Conservation (phyloP, 2,888 invertebrate genomes). For the Uloborus plumipes region DNA sequence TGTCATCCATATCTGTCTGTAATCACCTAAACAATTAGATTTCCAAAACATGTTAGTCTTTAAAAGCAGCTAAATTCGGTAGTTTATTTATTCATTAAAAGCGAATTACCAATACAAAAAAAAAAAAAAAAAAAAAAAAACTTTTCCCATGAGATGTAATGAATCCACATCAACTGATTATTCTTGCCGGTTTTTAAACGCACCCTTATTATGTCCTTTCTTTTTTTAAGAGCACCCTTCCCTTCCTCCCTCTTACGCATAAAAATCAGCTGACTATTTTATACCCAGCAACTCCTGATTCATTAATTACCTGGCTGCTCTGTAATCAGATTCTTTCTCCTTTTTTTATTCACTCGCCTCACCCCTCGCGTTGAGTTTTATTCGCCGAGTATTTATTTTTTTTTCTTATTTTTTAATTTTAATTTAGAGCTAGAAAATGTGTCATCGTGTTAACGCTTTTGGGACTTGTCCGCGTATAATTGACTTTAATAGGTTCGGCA, state of each 20-base stretch:
- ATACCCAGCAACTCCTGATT: slow-evolving; percentile 2
- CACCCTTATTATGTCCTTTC: not conserved
- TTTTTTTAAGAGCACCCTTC: not conserved
- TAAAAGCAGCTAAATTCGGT: too few relatives aligned
- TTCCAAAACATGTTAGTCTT: too few relatives aligned
- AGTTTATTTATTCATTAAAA: too few relatives aligned
- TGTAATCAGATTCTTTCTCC: not conserved
- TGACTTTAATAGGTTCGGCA: slow-evolving; percentile 30
- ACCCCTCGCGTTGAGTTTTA: not conserved
- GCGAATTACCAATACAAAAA: too few relatives aligned
- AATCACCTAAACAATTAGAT: too few relatives aligned
- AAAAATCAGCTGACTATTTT: slow-evolving; percentile 23
- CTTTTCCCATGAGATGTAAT: not conserved
- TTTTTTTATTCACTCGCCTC: not conserved
- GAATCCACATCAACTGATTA: not conserved
- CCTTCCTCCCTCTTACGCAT: not conserved
- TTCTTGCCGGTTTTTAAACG: not conserved
- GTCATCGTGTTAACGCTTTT: not conserved
- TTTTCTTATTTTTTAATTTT: too few relatives aligned
- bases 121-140: too few relatives aligned
- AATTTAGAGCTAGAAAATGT: not conserved
- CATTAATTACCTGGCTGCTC: slow-evolving; percentile 34
- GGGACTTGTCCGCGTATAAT: slow-evolving; percentile 20
- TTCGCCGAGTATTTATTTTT: too few relatives aligned
- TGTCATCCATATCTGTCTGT: too few relatives aligned